These are phyloP conservation scores for Corythucha ciliata DNA, from an alignment of 2,888 invertebrate species.

Conservation along the genomic window DNA sequence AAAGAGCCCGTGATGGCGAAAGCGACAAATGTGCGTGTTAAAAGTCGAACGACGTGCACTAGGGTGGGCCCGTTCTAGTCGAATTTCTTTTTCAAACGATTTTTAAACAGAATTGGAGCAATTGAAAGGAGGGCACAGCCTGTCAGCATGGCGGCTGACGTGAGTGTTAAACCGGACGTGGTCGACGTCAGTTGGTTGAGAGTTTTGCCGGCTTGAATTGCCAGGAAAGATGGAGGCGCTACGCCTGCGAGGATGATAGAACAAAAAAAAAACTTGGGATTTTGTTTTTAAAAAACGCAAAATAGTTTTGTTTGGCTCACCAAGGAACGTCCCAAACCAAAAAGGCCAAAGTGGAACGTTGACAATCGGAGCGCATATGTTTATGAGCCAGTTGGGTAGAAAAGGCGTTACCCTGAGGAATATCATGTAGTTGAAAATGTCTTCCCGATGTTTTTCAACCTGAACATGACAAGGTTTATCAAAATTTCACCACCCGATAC, in stretches of 20 bases:
- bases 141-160: constrained; percentile 67
- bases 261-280: neutral
- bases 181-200: constrained; percentile 84
- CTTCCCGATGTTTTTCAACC: constrained; percentile 67
- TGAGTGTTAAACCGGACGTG: constrained; percentile 78
- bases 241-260: constrained; percentile 54
- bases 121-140: constrained; percentile 74
- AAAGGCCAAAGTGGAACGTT: constrained; percentile 90
- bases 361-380: constrained; percentile 90
- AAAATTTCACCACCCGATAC: neutral
- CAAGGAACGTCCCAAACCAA: constrained; percentile 90
- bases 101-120: constrained; percentile 77
- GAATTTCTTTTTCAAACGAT: constrained; percentile 65
- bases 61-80: constrained; percentile 45
- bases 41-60: constrained; percentile 22
- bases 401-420: constrained; percentile 96
- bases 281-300: neutral
- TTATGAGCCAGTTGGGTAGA: constrained; percentile 98
- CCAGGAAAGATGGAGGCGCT: constrained; percentile 93
- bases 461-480: constrained; percentile 38
- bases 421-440: constrained; percentile 90
- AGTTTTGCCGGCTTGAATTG: constrained; percentile 95
- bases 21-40: constrained; percentile 25
- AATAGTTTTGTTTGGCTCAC: constrained; percentile 44
- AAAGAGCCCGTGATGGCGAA: no score